Evolutionary conservation across 2,797 vertebrate species (phyloP).

Genomic region (Gambelia wislizenii): DNA sequence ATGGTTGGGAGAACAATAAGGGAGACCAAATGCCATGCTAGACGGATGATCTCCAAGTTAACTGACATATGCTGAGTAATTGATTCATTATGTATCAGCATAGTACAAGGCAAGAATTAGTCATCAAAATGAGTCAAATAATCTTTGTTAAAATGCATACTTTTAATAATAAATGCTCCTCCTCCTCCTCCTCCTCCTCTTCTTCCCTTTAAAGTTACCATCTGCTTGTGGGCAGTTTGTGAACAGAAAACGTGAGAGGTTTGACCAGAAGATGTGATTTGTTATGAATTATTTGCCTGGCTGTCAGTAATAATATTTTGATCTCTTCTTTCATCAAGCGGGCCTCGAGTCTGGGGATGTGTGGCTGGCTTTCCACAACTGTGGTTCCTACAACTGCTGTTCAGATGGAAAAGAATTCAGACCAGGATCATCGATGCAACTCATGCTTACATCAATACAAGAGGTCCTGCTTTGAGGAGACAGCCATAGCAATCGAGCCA

Average conservation of each 20-base stretch:
- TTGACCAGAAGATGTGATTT: slow-evolving; percentile 49
- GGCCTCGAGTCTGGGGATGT: background rate
- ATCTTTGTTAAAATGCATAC: slow-evolving; percentile 38
- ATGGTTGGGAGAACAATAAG: too few species aligned
- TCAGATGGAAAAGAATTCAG: background rate
- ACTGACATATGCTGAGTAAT: background rate
- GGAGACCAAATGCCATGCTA: background rate
- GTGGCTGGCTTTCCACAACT: background rate
- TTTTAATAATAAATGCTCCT: slow-evolving; percentile 46
- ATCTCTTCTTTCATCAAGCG: slow-evolving; percentile 55
- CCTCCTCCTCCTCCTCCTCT: too few species aligned
- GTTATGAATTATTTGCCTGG: slow-evolving; percentile 65
- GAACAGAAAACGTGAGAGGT: slow-evolving; percentile 47
- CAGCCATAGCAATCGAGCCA: background rate
- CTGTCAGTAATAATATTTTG: slow-evolving; percentile 62
- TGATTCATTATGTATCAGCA: slow-evolving; percentile 24
- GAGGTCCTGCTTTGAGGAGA: background rate
- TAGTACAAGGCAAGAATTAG: slow-evolving; percentile 12
- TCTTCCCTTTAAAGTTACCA: slow-evolving; percentile 44
- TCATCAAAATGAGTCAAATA: slow-evolving; percentile 50
- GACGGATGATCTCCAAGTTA: background rate
- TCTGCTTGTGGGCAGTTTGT: slow-evolving; percentile 66
- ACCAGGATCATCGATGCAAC: background rate
- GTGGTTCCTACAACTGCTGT: background rate
- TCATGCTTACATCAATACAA: background rate